Evolutionary conservation across 2,113 vertebrate genomes (phyloP).

Genomic region (Channa argus): DNA sequence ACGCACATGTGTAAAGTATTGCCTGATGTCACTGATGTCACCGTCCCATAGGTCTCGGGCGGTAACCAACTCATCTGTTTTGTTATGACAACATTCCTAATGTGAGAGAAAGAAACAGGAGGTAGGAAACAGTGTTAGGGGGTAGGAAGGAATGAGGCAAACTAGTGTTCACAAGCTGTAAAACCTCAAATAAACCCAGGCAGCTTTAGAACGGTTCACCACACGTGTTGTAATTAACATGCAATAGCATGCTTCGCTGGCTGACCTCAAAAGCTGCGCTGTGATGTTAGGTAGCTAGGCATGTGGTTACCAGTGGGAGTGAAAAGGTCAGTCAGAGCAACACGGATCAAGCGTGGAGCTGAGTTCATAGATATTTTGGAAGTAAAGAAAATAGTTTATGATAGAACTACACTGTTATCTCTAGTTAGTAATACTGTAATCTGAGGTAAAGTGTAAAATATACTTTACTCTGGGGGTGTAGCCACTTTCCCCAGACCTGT

Average conservation of each 20-base stretch:
- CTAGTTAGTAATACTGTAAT: neutral
- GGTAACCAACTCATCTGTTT: slow-evolving; percentile 65
- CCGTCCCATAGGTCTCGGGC: slow-evolving; percentile 69
- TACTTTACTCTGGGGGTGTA: slow-evolving; percentile 19
- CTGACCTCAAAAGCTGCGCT: slow-evolving; percentile 66
- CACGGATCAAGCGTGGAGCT: slow-evolving; percentile 54
- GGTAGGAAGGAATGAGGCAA: slow-evolving; percentile 44
- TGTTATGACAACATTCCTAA: slow-evolving; percentile 72
- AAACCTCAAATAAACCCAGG: slow-evolving; percentile 68
- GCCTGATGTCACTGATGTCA: slow-evolving; percentile 65
- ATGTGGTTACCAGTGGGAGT: slow-evolving; percentile 57
- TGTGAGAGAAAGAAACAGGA: slow-evolving; percentile 29
- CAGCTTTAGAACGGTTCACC: slow-evolving; percentile 62
- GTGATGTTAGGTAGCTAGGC: slow-evolving; percentile 68
- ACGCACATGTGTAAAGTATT: slow-evolving; percentile 34
- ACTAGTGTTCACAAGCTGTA: slow-evolving; percentile 65
- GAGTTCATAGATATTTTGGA: slow-evolving; percentile 26
- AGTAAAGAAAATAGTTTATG: neutral
- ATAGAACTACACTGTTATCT: no score
- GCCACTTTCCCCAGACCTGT: slow-evolving; percentile 8
- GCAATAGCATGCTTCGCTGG: slow-evolving; percentile 60
- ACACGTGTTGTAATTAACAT: slow-evolving; percentile 76
- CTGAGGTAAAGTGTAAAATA: slow-evolving; percentile 6
- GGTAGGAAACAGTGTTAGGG: neutral
- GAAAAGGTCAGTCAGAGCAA: slow-evolving; percentile 59